A percentile compares a stretch with the other conserved stretches of the same genome.
phyloP scores from a whole-genome alignment of 2,888 invertebrate species.

The Hedya salicella region DNA sequence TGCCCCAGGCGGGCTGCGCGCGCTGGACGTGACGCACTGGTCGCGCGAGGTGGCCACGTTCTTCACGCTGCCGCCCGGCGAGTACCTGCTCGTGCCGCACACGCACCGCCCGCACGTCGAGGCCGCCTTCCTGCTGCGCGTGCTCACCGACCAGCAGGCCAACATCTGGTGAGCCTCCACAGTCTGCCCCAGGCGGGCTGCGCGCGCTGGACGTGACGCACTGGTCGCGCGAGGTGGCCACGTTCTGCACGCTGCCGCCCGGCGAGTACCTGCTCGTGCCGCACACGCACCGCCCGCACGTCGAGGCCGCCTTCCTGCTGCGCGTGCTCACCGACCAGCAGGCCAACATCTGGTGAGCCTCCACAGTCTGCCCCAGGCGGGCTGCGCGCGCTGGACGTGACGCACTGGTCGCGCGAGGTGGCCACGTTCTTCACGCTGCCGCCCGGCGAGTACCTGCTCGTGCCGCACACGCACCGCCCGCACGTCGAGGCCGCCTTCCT shows the following conservation, averaged over 20 bases:
- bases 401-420: no score
- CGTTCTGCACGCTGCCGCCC: conserved; percentile 89
- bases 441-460: conserved; percentile 89
- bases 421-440: conserved; percentile 90
- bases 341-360: conserved; percentile 89
- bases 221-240: no score
- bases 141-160: no score
- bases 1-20: conserved; percentile 65
- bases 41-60: conserved; percentile 86
- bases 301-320: conserved; percentile 89
- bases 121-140: conserved; percentile 58
- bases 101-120: conserved; percentile 88
- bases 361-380: no score
- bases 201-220: no score
- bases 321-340: conserved; percentile 89
- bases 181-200: no score
- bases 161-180: no score
- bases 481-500: conserved; percentile 89
- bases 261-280: conserved; percentile 91
- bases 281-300: conserved; percentile 88
- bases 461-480: conserved; percentile 89
- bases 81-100: conserved; percentile 90
- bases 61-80: conserved; percentile 90
- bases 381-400: no score
- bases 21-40: conserved; percentile 87